phyloP scores from a whole-genome alignment of 2,113 vertebrate genomes.

The Lepisosteus osseus region DNA sequence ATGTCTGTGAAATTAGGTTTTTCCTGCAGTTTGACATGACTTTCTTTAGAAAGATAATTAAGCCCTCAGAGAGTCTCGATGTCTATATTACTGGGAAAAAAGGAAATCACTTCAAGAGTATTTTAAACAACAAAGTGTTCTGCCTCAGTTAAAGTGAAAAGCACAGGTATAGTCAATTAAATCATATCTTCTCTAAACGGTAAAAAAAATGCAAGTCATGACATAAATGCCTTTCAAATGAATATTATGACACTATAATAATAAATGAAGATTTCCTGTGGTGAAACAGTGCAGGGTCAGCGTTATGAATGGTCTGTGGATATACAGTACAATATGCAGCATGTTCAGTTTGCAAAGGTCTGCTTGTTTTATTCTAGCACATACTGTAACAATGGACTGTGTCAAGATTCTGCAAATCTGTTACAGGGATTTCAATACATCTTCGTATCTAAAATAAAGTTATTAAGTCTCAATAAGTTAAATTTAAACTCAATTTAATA shows the following conservation, averaged over 20 bases:
- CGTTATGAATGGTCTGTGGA: no score
- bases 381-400: no score
- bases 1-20: conserved; percentile 53
- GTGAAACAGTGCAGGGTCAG: no score
- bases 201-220: conserved; percentile 29
- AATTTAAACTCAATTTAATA: no score
- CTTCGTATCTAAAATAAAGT: no score
- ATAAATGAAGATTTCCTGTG: no score
- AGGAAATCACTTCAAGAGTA: conserved; percentile 31
- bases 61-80: conserved; percentile 56
- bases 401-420: no score
- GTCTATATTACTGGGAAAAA: conserved; percentile 54
- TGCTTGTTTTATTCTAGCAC: no score
- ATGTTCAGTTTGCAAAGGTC: no score
- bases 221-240: conserved; percentile 51
- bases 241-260: conserved; percentile 44
- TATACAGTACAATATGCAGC: no score
- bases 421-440: no score
- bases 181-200: conserved; percentile 42
- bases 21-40: conserved; percentile 59
- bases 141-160: conserved; percentile 48
- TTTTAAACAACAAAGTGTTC: conserved; percentile 44
- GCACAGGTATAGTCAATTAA: conserved; percentile 64
- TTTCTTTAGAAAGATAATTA: conserved; percentile 67
- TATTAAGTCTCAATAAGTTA: no score